Evolutionary conservation across 1,140 invertebrate species (phyloP).

Genomic region (Lepidurus packardi): DNA sequence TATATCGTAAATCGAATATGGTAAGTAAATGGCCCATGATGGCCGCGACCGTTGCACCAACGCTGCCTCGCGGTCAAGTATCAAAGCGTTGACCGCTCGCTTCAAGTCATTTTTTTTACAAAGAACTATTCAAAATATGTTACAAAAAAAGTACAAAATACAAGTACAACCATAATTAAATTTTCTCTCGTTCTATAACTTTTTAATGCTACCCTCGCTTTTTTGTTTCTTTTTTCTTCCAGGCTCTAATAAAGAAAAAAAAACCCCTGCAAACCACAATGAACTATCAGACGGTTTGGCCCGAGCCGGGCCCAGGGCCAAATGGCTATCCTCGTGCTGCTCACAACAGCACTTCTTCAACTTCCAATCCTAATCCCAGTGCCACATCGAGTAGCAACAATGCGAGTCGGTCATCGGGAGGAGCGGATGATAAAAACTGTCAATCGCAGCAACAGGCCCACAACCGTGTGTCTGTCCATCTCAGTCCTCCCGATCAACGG

Average conservation of each 20-base stretch:
- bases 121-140: background rate
- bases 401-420: background rate
- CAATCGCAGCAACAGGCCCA: slow-evolving; percentile 20
- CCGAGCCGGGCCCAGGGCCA: slow-evolving; percentile 1
- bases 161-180: background rate
- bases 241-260: background rate
- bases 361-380: slow-evolving; percentile 19
- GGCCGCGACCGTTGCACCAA: background rate
- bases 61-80: slow-evolving; percentile 16
- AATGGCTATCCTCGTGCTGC: slow-evolving; percentile 20
- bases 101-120: background rate
- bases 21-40: slow-evolving; percentile 7
- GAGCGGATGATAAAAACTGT: slow-evolving; percentile 19
- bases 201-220: background rate
- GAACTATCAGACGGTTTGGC: slow-evolving; percentile 11
- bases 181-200: background rate
- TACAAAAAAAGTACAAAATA: background rate
- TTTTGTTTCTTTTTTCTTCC: background rate
- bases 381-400: slow-evolving; percentile 18
- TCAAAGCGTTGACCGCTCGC: slow-evolving; percentile 6
- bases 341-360: slow-evolving; percentile 5
- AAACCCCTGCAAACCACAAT: background rate
- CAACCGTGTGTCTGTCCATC: background rate
- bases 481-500: slow-evolving; percentile 7
- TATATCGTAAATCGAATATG: slow-evolving; percentile 19